Percentiles rank a stretch among this genome's conserved stretches.
phyloP scores from a whole-genome alignment of 2,888 invertebrate genomes.

The Volucella inflata region DNA sequence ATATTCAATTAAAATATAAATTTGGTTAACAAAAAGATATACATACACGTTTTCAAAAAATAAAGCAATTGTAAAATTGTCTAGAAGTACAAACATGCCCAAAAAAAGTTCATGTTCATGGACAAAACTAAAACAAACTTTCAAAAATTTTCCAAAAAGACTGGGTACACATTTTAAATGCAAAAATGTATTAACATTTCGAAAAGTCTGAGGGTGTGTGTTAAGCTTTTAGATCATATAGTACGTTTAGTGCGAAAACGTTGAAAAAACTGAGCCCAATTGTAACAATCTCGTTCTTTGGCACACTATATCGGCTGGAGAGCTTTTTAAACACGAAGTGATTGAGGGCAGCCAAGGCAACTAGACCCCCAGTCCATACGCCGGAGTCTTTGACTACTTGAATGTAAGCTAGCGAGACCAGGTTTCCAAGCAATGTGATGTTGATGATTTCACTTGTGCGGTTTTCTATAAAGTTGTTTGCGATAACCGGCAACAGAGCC shows the following conservation, averaged over 20 bases:
- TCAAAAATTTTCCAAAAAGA: conserved; percentile 6
- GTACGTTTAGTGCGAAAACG: conserved; percentile 71
- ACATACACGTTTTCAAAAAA: background rate
- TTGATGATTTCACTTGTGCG: conserved; percentile 50
- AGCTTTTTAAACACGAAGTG: conserved; percentile 69
- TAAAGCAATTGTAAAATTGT: background rate
- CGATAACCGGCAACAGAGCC: conserved; percentile 56
- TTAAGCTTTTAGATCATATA: conserved; percentile 42
- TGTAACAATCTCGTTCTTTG: conserved; percentile 72
- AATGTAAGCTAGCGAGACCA: conserved; percentile 66
- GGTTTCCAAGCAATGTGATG: conserved; percentile 58
- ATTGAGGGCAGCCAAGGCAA: conserved; percentile 70
- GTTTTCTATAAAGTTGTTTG: conserved; percentile 46
- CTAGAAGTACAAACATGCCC: too few species aligned
- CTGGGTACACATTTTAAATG: background rate
- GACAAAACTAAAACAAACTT: background rate
- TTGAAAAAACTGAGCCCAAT: conserved; percentile 76
- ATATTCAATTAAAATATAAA: too few species aligned
- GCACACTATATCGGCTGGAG: conserved; percentile 59
- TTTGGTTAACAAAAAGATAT: too few species aligned
- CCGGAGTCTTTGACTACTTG: conserved; percentile 66
- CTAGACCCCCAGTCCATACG: conserved; percentile 74
- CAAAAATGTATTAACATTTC: background rate
- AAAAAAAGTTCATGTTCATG: too few species aligned
- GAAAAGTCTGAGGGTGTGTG: background rate